phyloP scores from a whole-genome alignment of 2,113 vertebrate genomes.

The Pluvianellus socialis region DNA sequence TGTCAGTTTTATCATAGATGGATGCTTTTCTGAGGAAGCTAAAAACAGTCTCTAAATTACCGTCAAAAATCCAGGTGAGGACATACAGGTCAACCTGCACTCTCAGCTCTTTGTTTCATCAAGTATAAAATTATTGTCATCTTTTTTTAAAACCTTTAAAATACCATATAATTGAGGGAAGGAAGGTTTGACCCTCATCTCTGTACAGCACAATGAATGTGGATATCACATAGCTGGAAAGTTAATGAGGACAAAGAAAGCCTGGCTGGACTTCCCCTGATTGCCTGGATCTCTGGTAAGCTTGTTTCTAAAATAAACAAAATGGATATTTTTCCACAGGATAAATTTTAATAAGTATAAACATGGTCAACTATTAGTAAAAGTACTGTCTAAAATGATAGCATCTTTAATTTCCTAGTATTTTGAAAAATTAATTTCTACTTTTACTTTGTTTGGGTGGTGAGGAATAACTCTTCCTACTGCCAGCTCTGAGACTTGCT shows the following conservation, averaged over 20 bases:
- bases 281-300: background rate
- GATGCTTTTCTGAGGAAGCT: background rate
- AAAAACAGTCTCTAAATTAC: background rate
- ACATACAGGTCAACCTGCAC: background rate
- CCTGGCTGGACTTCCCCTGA: background rate
- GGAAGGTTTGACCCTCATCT: background rate
- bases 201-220: background rate
- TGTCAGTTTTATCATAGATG: background rate
- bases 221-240: background rate
- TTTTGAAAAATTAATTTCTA: background rate
- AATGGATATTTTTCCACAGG: background rate
- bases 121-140: background rate
- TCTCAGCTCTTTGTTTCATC: background rate
- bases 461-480: background rate
- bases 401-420: background rate
- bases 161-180: background rate
- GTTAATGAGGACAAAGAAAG: background rate
- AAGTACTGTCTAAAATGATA: background rate
- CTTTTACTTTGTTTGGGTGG: background rate
- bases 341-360: background rate
- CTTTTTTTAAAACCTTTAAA: background rate
- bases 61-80: background rate
- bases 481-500: background rate
- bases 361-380: background rate
- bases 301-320: background rate